Percentiles rank a stretch among this genome's conserved stretches.
phyloP scores from a whole-genome alignment of 2,797 vertebrate genomes.

The Rhinoraja longicauda region DNA sequence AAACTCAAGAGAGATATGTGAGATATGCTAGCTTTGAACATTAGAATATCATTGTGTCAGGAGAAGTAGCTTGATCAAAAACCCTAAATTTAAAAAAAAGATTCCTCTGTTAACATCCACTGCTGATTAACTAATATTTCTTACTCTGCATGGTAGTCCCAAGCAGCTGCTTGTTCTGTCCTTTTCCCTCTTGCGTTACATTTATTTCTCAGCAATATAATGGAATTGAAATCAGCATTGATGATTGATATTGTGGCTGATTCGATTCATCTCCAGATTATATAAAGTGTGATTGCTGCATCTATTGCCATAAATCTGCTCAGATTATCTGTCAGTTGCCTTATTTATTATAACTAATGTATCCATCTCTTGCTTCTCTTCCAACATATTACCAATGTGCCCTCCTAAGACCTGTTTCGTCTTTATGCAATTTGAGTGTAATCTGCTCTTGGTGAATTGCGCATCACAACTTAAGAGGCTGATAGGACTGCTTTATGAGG shows the following conservation, averaged over 20 bases:
- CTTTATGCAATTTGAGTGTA: background rate
- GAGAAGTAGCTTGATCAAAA: background rate
- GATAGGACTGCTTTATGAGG: too few species aligned
- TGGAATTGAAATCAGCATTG: conserved; percentile 3
- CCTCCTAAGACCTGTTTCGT: background rate
- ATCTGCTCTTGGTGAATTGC: background rate
- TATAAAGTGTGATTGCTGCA: conserved; percentile 11
- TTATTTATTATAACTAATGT: conserved; percentile 20
- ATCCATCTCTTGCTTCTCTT: background rate
- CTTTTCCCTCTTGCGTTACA: background rate
- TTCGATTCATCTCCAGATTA: conserved; percentile 27
- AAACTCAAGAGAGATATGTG: too few species aligned
- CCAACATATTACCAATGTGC: background rate
- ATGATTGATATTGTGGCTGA: background rate
- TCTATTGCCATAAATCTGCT: conserved; percentile 21
- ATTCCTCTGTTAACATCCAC: background rate
- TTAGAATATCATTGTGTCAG: background rate
- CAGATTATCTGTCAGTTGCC: conserved; percentile 22
- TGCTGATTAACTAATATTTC: background rate
- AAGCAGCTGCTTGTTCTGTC: background rate
- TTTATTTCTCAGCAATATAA: conserved; percentile 27
- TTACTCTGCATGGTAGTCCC: background rate
- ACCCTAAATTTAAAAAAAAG: background rate
- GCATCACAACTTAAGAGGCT: background rate
- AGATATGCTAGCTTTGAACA: background rate